Evolutionary conservation across 2,888 invertebrate genomes (phyloP).

Genomic region (Cephonodes hylas): DNA sequence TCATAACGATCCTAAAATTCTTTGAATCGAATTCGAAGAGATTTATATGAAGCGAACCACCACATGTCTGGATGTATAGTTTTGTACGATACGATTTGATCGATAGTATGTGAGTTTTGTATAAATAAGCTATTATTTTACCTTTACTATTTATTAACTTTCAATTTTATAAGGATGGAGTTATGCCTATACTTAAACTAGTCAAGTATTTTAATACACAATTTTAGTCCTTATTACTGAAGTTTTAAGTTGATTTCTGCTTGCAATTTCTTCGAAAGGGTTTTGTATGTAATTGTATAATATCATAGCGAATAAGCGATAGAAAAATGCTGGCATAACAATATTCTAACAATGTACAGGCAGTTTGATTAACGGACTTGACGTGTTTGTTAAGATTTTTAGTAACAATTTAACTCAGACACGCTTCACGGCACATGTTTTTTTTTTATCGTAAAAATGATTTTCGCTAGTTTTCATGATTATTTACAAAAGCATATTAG

Average conservation of each 20-base stretch:
- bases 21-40: constrained; percentile 50
- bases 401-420: constrained; percentile 22
- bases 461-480: background rate
- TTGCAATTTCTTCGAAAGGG: no score
- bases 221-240: background rate
- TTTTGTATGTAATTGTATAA: no score
- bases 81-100: constrained; percentile 34
- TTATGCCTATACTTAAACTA: background rate
- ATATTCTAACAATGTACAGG: constrained; percentile 22
- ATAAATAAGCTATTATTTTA: constrained; percentile 27
- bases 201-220: background rate
- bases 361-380: constrained; percentile 37
- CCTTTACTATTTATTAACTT: constrained; percentile 40
- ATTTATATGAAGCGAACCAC: constrained; percentile 37
- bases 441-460: constrained; percentile 10
- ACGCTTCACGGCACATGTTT: background rate
- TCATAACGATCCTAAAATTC: constrained; percentile 54
- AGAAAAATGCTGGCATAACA: background rate
- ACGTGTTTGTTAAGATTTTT: constrained; percentile 44
- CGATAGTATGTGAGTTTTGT: constrained; percentile 34
- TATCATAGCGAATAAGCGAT: background rate
- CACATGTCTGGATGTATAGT: constrained; percentile 23
- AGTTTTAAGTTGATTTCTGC: no score
- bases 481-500: background rate
- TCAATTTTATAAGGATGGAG: constrained; percentile 33